Evolutionary conservation across 2,113 vertebrate species (phyloP).

Genomic region (Prionailurus bengalensis): DNA sequence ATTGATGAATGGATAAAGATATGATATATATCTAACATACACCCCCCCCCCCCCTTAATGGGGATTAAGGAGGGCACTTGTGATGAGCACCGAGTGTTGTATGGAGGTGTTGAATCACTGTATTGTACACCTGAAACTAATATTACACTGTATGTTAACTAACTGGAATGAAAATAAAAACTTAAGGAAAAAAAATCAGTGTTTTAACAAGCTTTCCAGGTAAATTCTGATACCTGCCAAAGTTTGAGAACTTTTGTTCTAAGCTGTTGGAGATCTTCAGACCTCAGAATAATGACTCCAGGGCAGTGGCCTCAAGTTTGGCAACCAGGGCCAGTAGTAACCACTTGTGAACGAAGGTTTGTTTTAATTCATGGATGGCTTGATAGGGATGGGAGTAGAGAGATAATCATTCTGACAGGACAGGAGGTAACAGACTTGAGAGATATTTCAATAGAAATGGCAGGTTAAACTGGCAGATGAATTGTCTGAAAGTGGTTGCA

Average conservation of each 20-base stretch:
- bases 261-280: background rate
- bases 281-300: background rate
- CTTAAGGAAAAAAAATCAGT: background rate
- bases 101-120: background rate
- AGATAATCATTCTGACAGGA: background rate
- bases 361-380: background rate
- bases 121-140: background rate
- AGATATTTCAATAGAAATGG: background rate
- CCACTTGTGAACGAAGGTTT: background rate
- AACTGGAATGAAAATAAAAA: background rate
- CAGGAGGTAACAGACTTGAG: background rate
- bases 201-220: background rate
- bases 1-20: background rate
- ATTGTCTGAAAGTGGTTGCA: background rate
- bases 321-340: background rate
- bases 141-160: background rate
- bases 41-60: background rate
- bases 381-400: background rate
- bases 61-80: background rate
- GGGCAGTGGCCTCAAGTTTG: background rate
- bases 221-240: background rate
- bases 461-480: background rate
- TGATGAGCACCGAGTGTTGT: background rate
- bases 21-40: background rate
- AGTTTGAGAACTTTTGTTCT: background rate